A percentile compares a stretch with the other conserved stretches of the same genome.
Evolutionary conservation across 2,113 vertebrate species (phyloP).

Genomic region (Todiramphus saurophagus): DNA sequence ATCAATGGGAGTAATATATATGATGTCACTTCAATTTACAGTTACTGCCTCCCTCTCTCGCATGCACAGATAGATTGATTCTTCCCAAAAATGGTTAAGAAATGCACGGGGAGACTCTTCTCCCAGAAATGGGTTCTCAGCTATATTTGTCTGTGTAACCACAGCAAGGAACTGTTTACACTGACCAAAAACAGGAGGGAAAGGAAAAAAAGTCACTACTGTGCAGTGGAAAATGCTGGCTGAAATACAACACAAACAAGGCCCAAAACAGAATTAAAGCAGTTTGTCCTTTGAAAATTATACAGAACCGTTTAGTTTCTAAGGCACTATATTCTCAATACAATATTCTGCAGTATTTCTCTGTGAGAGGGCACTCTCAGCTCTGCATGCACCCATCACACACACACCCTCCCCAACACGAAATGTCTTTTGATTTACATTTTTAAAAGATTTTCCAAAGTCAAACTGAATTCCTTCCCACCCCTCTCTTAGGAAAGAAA

Average conservation of each 20-base stretch:
- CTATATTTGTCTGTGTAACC: conserved; percentile 87
- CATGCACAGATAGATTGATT: conserved; percentile 73
- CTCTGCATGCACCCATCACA: too few species aligned
- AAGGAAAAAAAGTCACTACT: conserved; percentile 51
- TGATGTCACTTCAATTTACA: conserved; percentile 84
- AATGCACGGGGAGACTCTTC: conserved; percentile 77
- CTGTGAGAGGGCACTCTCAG: not conserved
- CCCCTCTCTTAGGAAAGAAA: not conserved
- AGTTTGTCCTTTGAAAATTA: conserved; percentile 56
- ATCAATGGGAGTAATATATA: conserved; percentile 80
- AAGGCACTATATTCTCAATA: not conserved
- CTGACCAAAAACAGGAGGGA: conserved; percentile 61
- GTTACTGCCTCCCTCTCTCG: conserved; percentile 60
- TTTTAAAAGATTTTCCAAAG: conserved; percentile 27
- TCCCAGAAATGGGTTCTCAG: conserved; percentile 78
- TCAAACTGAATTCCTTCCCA: not conserved
- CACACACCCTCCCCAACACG: not conserved
- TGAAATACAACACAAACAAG: conserved; percentile 61
- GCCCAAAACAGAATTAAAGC: conserved; percentile 32
- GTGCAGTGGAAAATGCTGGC: conserved; percentile 70
- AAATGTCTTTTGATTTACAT: conserved; percentile 18
- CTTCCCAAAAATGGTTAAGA: conserved; percentile 91
- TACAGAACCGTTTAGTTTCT: not conserved
- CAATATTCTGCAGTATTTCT: not conserved
- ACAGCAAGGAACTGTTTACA: conserved; percentile 80